These are phyloP conservation scores for Trichonephila clavata DNA, from an alignment of 1,140 invertebrate species.

Conservation along the genomic window DNA sequence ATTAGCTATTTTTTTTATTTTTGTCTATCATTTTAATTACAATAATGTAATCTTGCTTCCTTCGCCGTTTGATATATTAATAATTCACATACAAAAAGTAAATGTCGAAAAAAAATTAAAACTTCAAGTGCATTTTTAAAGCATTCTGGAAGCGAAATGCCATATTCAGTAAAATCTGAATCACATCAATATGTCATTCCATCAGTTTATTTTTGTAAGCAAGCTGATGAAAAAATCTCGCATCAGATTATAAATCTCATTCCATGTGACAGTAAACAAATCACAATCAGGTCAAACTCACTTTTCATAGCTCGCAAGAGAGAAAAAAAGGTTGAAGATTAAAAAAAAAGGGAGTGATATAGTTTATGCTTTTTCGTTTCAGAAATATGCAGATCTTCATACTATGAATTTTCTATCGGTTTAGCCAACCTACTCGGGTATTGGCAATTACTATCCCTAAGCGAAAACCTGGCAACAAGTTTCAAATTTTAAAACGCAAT, in stretches of 20 bases:
- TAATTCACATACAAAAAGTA: neutral
- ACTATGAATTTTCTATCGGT: conserved; percentile 30
- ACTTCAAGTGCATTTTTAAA: neutral
- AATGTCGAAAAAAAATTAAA: neutral
- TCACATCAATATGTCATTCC: conserved; percentile 25
- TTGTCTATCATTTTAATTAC: no score
- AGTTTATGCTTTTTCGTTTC: neutral
- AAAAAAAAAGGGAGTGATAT: neutral
- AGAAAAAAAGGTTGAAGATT: neutral
- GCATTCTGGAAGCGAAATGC: neutral
- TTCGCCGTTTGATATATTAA: neutral
- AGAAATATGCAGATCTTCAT: conserved; percentile 45
- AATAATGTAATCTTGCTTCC: no score
- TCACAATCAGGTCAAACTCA: conserved; percentile 50
- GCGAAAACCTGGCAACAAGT: conserved; percentile 56
- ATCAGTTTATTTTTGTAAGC: neutral
- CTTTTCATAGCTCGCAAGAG: conserved; percentile 28
- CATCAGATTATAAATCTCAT: conserved; percentile 46
- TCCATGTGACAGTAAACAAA: conserved; percentile 33
- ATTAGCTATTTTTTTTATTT: no score
- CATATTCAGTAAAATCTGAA: neutral
- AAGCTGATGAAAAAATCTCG: neutral
- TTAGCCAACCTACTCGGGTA: conserved; percentile 41
- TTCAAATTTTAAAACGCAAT: conserved; percentile 69
- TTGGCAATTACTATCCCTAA: conserved; percentile 63